Evolutionary conservation across 2,797 vertebrate genomes (phyloP).

Genomic region (Halcyon badia): DNA sequence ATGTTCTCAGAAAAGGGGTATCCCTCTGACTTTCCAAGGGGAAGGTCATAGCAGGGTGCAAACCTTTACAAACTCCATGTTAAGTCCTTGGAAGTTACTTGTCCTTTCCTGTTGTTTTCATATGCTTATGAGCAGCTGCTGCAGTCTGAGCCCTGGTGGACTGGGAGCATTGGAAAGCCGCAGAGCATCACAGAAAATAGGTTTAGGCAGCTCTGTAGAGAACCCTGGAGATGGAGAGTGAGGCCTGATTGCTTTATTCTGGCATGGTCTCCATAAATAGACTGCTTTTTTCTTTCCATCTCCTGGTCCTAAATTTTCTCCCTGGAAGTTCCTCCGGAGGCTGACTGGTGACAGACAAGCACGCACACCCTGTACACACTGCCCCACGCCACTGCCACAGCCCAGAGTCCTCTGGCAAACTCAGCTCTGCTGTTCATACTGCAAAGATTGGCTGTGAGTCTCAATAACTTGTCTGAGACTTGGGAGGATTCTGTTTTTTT

Average conservation of each 20-base stretch:
- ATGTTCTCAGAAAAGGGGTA: background rate
- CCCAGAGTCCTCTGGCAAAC: background rate
- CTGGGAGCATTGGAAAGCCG: constrained; percentile 34
- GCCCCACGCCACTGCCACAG: background rate
- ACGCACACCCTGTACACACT: rapidly evolving
- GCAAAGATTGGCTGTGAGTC: constrained; percentile 2
- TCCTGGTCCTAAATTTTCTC: background rate
- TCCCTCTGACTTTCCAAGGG: background rate
- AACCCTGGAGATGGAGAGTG: background rate
- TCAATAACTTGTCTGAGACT: constrained; percentile 6
- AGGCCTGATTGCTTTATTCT: constrained; percentile 34
- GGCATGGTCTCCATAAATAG: background rate
- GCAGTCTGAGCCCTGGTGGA: constrained; percentile 18
- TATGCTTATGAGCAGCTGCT: constrained; percentile 39
- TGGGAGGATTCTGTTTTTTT: background rate
- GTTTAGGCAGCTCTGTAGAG: constrained; percentile 28
- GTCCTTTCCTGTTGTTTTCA: constrained; percentile 46
- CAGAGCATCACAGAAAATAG: constrained; percentile 26
- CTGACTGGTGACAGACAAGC: background rate
- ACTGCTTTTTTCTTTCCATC: background rate
- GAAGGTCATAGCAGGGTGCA: background rate
- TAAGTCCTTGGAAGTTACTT: constrained; percentile 25
- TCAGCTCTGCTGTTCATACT: background rate
- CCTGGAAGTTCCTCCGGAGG: background rate
- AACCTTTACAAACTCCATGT: background rate